Evolutionary conservation across 2,888 invertebrate species (phyloP).

Genomic region (Limenitis camilla): DNA sequence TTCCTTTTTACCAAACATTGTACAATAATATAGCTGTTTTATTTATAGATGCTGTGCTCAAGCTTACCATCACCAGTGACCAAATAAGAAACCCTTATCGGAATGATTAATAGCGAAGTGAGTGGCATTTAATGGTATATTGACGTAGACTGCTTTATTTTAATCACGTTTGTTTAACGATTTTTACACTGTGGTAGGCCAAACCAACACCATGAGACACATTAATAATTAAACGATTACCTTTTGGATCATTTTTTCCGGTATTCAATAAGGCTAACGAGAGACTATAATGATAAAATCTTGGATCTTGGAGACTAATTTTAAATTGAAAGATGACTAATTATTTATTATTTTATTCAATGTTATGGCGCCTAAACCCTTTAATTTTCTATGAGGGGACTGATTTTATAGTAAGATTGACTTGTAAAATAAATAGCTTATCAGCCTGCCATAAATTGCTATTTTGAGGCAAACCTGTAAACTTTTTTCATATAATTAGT

Average conservation of each 20-base stretch:
- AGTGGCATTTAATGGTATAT: slow-evolving; percentile 20
- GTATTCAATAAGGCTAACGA: background rate
- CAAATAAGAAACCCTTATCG: slow-evolving; percentile 29
- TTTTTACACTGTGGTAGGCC: slow-evolving; percentile 9
- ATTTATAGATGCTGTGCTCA: background rate
- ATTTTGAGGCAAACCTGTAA: too few species aligned
- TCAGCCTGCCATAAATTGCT: too few species aligned
- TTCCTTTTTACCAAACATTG: background rate
- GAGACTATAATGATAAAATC: too few species aligned
- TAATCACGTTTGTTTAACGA: slow-evolving; percentile 11
- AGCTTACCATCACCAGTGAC: slow-evolving; percentile 12
- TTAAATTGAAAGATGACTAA: too few species aligned
- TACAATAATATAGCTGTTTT: background rate
- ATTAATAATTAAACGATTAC: background rate
- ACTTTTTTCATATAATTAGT: too few species aligned
- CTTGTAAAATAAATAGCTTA: too few species aligned
- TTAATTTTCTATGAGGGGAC: too few species aligned
- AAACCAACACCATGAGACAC: background rate
- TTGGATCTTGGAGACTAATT: too few species aligned
- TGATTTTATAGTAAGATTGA: too few species aligned
- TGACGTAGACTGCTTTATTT: slow-evolving; percentile 22
- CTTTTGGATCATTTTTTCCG: slow-evolving; percentile 2
- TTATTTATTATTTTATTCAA: too few species aligned
- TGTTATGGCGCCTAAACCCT: too few species aligned
- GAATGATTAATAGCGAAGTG: slow-evolving; percentile 25